Conservation (phyloP, 2,888 invertebrate genomes). For the Suillia variegata region DNA sequence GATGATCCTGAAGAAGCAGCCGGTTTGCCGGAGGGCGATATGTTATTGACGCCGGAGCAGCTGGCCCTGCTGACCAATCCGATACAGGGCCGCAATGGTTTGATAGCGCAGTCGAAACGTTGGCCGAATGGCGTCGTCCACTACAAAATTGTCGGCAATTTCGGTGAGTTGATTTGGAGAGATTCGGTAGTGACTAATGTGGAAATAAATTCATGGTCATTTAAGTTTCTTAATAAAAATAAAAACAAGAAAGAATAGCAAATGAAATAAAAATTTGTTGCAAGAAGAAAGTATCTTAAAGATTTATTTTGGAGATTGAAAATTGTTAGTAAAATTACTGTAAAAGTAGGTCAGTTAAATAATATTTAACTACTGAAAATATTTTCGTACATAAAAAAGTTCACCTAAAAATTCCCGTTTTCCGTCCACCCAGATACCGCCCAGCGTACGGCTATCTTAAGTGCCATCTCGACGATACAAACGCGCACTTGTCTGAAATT, state of each 20-base stretch:
- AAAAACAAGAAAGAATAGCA: background rate
- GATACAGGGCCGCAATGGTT: constrained; percentile 64
- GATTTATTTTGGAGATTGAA: no score
- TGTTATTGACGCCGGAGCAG: constrained; percentile 65
- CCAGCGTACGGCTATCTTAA: constrained; percentile 68
- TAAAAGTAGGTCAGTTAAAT: background rate
- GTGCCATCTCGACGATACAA: constrained; percentile 74
- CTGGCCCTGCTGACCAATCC: constrained; percentile 19
- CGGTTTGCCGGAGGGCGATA: constrained; percentile 76
- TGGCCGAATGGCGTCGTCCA: constrained; percentile 74
- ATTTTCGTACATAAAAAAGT: background rate
- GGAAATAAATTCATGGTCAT: background rate
- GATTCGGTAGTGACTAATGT: background rate
- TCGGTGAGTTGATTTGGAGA: constrained; percentile 37
- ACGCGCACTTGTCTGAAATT: constrained; percentile 74
- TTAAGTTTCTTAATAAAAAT: no score
- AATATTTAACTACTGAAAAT: background rate
- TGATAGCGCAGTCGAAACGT: constrained; percentile 63
- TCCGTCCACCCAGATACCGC: constrained; percentile 44
- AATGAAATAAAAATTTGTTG: background rate
- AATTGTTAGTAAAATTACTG: no score
- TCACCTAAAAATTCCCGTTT: background rate
- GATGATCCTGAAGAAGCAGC: constrained; percentile 76
- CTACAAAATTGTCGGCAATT: constrained; percentile 60
- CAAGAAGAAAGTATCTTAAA: no score